A percentile compares a stretch with the other conserved stretches of the same genome.
Evolutionary conservation across 2,888 invertebrate genomes (phyloP).

Genomic region (Cerceris ruficornis): DNA sequence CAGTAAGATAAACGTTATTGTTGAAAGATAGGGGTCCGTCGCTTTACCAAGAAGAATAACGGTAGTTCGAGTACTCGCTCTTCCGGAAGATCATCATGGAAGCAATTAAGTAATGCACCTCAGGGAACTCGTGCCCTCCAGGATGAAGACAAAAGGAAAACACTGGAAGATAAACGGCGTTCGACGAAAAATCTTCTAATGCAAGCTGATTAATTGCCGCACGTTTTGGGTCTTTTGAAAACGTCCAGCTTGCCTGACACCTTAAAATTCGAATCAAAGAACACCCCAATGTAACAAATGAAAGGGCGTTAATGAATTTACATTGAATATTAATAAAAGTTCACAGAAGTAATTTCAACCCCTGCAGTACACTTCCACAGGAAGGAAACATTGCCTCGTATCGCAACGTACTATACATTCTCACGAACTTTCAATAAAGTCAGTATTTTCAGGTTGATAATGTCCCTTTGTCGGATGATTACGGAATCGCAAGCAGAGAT

Average conservation of each 20-base stretch:
- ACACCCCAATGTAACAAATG: too few relatives aligned
- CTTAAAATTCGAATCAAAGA: too few relatives aligned
- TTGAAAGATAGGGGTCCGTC: not conserved
- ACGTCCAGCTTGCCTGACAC: not conserved
- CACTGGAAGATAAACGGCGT: constrained; percentile 61
- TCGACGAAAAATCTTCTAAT: constrained; percentile 37
- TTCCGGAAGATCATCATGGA: constrained; percentile 64
- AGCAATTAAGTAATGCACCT: constrained; percentile 73
- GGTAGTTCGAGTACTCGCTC: constrained; percentile 44
- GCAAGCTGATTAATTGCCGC: constrained; percentile 47
- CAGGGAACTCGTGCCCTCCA: constrained; percentile 52
- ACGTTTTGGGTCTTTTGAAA: not conserved
- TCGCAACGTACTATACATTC: too few relatives aligned
- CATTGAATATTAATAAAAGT: too few relatives aligned
- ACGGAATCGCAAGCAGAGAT: constrained; percentile 5
- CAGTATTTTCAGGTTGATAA: too few relatives aligned
- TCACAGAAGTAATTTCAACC: too few relatives aligned
- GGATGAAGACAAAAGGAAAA: constrained; percentile 45
- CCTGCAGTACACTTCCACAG: too few relatives aligned
- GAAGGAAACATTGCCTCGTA: too few relatives aligned
- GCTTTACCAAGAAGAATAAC: constrained; percentile 25
- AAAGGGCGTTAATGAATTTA: too few relatives aligned
- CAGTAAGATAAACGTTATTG: not conserved
- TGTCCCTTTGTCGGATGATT: constrained; percentile 2
- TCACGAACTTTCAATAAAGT: too few relatives aligned